phyloP scores from a whole-genome alignment of 2,888 invertebrate genomes.

The Camponotus fellah region DNA sequence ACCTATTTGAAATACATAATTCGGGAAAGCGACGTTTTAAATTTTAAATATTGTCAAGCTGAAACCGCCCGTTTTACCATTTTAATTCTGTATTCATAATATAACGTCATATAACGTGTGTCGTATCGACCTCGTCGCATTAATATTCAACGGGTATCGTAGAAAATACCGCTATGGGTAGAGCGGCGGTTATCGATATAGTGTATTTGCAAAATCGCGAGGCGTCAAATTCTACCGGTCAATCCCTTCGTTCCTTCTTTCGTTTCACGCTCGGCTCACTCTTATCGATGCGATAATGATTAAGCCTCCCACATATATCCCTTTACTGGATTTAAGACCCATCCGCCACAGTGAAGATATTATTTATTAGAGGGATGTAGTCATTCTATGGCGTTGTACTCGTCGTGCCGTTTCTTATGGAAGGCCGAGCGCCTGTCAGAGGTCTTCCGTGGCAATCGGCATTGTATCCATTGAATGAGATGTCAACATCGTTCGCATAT shows the following conservation, averaged over 20 bases:
- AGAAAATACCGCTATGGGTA: conserved; percentile 36
- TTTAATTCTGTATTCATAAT: conserved; percentile 56
- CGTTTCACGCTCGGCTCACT: conserved; percentile 62
- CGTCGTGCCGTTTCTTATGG: too few species aligned
- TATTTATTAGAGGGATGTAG: too few species aligned
- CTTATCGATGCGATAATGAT: too few species aligned
- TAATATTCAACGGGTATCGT: conserved; percentile 54
- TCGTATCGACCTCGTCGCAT: conserved; percentile 50
- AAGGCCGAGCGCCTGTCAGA: too few species aligned
- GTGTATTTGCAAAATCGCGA: conserved; percentile 27
- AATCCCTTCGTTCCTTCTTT: conserved; percentile 58
- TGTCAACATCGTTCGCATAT: too few species aligned
- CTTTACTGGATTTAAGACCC: too few species aligned
- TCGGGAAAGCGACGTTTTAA: conserved; percentile 58
- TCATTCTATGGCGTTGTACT: too few species aligned
- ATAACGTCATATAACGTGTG: conserved; percentile 55
- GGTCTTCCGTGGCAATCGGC: too few species aligned
- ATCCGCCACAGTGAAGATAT: too few species aligned
- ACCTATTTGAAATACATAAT: conserved; percentile 61
- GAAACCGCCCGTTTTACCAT: conserved; percentile 52
- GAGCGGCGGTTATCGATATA: conserved; percentile 14
- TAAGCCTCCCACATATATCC: too few species aligned
- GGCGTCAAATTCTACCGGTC: conserved; percentile 19
- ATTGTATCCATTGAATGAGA: too few species aligned
- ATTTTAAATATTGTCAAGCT: conserved; percentile 66